A percentile compares a stretch with the other conserved stretches of the same genome.
Evolutionary conservation across 2,888 invertebrate genomes (phyloP).

Genomic region (Pseudoips prasinana): DNA sequence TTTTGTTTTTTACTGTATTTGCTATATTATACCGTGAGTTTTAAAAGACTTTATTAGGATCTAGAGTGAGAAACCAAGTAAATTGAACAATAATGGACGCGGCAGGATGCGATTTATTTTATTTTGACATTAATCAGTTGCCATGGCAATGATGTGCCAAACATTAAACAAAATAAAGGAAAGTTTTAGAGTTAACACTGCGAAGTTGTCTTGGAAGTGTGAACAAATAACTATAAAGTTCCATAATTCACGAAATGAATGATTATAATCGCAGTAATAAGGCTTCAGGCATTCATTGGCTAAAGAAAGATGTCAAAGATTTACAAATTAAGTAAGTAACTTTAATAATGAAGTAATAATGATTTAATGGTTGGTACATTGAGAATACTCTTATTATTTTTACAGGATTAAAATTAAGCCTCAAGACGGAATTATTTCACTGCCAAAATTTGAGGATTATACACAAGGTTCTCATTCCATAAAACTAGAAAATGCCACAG

Average conservation of each 20-base stretch:
- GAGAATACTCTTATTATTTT: constrained; percentile 12
- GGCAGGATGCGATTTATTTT: too few species aligned
- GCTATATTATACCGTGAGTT: too few species aligned
- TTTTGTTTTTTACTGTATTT: too few species aligned
- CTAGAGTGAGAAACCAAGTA: too few species aligned
- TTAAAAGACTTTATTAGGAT: too few species aligned
- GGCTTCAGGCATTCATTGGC: constrained; percentile 72
- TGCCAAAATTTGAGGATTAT: constrained; percentile 68
- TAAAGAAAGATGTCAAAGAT: constrained; percentile 71
- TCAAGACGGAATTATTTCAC: constrained; percentile 48
- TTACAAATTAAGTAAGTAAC: constrained; percentile 75
- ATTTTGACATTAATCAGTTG: too few species aligned
- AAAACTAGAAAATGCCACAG: constrained; percentile 38
- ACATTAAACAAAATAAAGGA: too few species aligned
- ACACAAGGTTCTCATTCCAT: constrained; percentile 38
- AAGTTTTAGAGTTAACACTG: too few species aligned
- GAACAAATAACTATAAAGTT: background rate
- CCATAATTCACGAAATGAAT: constrained; percentile 41
- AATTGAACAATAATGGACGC: too few species aligned
- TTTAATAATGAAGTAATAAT: too few species aligned
- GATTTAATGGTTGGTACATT: background rate
- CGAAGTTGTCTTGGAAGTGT: too few species aligned
- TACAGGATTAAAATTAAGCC: constrained; percentile 63
- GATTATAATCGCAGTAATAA: constrained; percentile 63
- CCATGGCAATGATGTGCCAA: constrained; percentile 6